A percentile compares a stretch with the other conserved stretches of the same genome.
Conservation (phyloP, 2,797 vertebrate species). For the Craterocephalus amniculus region DNA sequence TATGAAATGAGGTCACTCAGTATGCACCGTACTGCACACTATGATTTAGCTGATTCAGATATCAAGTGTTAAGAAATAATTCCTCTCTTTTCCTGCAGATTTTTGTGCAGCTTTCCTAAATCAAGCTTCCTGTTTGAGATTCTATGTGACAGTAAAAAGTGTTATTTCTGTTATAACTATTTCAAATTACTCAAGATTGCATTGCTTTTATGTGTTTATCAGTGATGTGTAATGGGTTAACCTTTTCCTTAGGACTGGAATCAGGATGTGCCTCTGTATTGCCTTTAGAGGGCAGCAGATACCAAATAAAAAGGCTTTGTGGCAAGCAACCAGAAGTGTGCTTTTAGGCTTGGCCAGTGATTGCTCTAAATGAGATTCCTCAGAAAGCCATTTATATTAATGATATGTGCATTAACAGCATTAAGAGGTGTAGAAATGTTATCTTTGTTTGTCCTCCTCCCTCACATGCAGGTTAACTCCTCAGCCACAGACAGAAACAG, state of each 20-base stretch:
- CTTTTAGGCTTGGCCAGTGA: constrained; percentile 15
- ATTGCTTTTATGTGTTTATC: background rate
- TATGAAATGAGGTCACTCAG: constrained; percentile 46
- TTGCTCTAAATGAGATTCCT: constrained; percentile 26
- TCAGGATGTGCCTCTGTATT: background rate
- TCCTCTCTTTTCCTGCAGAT: background rate
- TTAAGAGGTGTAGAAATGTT: background rate
- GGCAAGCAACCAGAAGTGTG: background rate
- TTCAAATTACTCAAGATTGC: background rate
- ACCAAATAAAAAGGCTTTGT: constrained; percentile 44
- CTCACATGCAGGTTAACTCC: background rate
- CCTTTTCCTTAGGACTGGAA: background rate
- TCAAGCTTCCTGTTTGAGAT: background rate
- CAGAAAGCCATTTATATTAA: constrained; percentile 12
- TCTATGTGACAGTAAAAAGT: background rate
- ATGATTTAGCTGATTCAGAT: constrained; percentile 39
- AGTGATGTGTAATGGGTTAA: background rate
- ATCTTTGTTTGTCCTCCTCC: background rate
- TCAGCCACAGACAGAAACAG: constrained; percentile 9
- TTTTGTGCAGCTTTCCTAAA: background rate
- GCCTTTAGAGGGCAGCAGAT: constrained; percentile 71
- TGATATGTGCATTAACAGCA: background rate
- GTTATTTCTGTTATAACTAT: background rate
- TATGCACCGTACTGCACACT: constrained; percentile 4
- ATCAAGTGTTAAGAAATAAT: background rate